Base-by-base conservation (phyloP, 2,113 vertebrate species). In the Varanus salvator region DNA sequence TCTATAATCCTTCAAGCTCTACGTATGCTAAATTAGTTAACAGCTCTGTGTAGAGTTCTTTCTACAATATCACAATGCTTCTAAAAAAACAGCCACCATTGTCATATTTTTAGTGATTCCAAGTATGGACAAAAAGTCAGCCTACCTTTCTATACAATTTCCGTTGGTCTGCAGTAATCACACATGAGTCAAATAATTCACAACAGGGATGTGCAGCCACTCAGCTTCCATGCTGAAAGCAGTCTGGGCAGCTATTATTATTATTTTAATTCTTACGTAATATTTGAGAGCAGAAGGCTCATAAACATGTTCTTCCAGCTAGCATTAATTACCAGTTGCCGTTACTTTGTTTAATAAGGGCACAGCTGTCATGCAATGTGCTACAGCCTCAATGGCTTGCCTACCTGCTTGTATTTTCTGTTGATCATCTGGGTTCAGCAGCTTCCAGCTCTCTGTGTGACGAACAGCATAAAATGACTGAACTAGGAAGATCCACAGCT, bases 401-500 rank as follows among this genome's bases (percentile, higher is more conserved):
- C n/a, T 97, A 99, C 99, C 98, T 98, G 98, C 97, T 93, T 98
- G 97, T 94, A 99, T 98, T 96, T 97, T 97, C 87, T 98, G 97
- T 93, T 98, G 97, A 97, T 99, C 96, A 83, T 97, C 97, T 93
- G 97, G 93, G 84, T 97, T 98, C 95, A 99, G 96, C 94, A 97
- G 96, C 92, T 98, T 98, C 98, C 98, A 99, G 98, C 98, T 97
- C 94, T 97, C 97, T 83, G 98, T 99, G 97, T 99, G 99, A 96
- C 98, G 98, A 95, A 99, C 98, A 80, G 98, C 99, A 96, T 98
- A 99, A 97, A 99, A 98, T 95, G 98, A 98, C 97, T 98, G 98
- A 96, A 98, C 98, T 97, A 99, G 98, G 97, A 99, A 99, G 95
- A 98, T 97, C 98, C 98, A 98, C 94, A 99, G 98, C 95, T 98